phyloP scores from a whole-genome alignment of 2,797 vertebrate genomes.

The Phrynocephalus guinanensis region DNA sequence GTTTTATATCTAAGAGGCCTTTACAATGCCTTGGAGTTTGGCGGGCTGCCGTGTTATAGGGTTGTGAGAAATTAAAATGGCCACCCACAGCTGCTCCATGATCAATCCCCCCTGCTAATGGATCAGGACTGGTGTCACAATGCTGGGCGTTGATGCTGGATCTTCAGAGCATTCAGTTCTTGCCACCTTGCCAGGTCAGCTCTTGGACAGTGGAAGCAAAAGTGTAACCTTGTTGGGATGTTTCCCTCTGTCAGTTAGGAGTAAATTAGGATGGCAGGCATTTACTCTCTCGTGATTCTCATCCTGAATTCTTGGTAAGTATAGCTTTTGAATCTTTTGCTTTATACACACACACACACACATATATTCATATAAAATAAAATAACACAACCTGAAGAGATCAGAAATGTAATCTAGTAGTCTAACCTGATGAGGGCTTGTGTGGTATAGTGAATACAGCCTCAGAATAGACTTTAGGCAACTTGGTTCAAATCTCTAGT shows the following conservation, averaged over 20 bases:
- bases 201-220: not conserved
- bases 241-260: no score
- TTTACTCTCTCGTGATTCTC: not conserved
- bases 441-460: no score
- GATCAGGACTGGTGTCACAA: not conserved
- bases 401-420: not conserved
- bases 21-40: no score
- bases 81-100: no score
- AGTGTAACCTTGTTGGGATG: not conserved
- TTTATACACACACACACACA: no score
- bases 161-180: not conserved
- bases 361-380: not conserved
- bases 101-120: not conserved
- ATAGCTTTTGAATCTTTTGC: no score
- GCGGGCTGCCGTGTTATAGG: not conserved
- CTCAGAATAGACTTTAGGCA: no score
- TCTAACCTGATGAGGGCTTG: no score
- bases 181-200: not conserved
- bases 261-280: not conserved
- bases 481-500: no score
- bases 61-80: not conserved
- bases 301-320: no score
- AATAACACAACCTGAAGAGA: not conserved
- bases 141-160: not conserved
- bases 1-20: not conserved